Evolutionary conservation across 2,797 vertebrate species (phyloP), one percentile per base, ranked within the genome.

Genomic region (Tapirus indicus): DNA sequence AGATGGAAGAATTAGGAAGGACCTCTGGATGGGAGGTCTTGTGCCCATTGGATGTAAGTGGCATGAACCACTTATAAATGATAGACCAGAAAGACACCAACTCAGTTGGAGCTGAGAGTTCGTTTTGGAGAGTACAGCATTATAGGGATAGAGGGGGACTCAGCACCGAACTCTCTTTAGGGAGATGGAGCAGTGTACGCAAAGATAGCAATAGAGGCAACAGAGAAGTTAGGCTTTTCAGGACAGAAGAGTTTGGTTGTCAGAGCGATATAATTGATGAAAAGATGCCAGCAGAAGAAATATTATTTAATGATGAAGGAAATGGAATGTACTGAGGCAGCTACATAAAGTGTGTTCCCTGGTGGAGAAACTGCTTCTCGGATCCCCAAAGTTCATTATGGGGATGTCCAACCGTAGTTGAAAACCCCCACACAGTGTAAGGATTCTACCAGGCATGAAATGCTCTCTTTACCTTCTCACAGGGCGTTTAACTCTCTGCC

Each of bases 161-260:
- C 0, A 0, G 5, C 25, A 11, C 0, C 14, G 64, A 52, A 18
- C 27, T 60, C 4, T 69, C 41, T 6, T 71, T 9, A 5, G 32
- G 18, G 79, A 64, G 82, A 25, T 18, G 25, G 23, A 52, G 54
- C 54, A 13, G 41, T 47, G 44, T 25, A 32, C 29, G 2, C 60
- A 69, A 23, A 83, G 49, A 10, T 32, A 44, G 14, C 9, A 11
- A 3, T 11, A 18, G 69, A 41, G 44, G 29, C 6, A 8, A 44
- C 25, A 54, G 35, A 56, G 38, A 62, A 41, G 13, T 60, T 56
- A n/a, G 23, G 35, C 82, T 80, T 83, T 44, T 66, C 38, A 54
- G 82, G n/a, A 47, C 35, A 18, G 66, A 56, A 47, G 21, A 16
- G 47, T 56, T 18, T 58, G 66, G 72, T 75, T n/a, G 38, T 75